These are phyloP conservation scores for Aricia agestis DNA, from an alignment of 1,140 invertebrate genomes.

Conservation along the genomic window DNA sequence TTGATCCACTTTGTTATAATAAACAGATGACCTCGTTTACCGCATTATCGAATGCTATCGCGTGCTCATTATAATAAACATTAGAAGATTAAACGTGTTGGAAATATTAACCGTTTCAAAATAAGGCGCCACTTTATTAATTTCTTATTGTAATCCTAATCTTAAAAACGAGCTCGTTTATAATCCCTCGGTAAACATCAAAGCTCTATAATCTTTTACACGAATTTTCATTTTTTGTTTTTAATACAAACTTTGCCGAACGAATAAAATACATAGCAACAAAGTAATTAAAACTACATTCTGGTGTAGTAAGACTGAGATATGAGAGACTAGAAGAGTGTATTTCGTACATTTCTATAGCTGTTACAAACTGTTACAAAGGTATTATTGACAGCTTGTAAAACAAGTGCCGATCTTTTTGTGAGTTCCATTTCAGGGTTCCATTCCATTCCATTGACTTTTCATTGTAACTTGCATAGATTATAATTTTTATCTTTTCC, in stretches of 20 bases:
- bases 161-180: background rate
- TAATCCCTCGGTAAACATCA: background rate
- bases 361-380: too few relatives aligned
- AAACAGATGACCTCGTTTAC: conserved; percentile 72
- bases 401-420: too few relatives aligned
- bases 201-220: background rate
- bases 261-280: too few relatives aligned
- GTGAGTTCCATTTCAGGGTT: too few relatives aligned
- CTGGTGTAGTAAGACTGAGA: too few relatives aligned
- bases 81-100: conserved; percentile 52
- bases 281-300: too few relatives aligned
- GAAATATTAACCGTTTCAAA: conserved; percentile 34
- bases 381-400: too few relatives aligned
- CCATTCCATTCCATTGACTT: too few relatives aligned
- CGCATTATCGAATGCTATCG: conserved; percentile 66
- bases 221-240: background rate
- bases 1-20: conserved; percentile 72
- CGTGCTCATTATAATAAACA: conserved; percentile 63
- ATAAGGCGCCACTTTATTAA: conserved; percentile 30
- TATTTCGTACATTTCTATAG: too few relatives aligned
- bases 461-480: too few relatives aligned
- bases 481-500: background rate
- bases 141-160: conserved; percentile 6
- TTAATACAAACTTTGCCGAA: too few relatives aligned
- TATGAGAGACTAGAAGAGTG: too few relatives aligned